Base-by-base conservation (phyloP, 1,140 invertebrate species). In the Drosophila nigromelanica region DNA sequence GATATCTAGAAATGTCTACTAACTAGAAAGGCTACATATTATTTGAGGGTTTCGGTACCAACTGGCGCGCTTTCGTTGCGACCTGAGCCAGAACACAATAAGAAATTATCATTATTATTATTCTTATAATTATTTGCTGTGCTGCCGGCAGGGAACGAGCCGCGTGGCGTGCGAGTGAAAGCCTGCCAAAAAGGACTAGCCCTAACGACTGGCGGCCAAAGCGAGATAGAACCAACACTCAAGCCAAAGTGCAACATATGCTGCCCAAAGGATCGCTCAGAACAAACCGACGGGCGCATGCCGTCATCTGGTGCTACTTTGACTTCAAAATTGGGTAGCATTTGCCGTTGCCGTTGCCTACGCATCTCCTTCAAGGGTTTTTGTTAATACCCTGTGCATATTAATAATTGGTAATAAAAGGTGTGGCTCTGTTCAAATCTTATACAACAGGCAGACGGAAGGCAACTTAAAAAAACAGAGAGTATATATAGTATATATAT, bases 291-390 rank as follows among this genome's bases (percentile, higher is more conserved):
- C 83, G 87, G 87, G 82, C 87, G 87, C 87, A 90, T 80, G 87
- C 87, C 87, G 87, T 90, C 87, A 90, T 90, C 82, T 90, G 87
- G 81, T 90, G 79, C 87, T 89, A 87, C 87, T 90, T 90, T 90
- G 87, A 90, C 87, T 90, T 89, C 48, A 50, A 90, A 87, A 87
- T 90, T 90, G 79, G 87, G 79, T 74, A 71, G 68, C 72, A 64
- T 78, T 78, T 74, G 66, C 64, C 59, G 71, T 62, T 73, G 27
- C 33, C 42, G 14, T 15, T 51, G 7, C 78, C 70, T 85, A 78
- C 67, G 18, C 47, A 60, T 45, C 70, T 82, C 47, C 70, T 72
- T 86, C 56, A 61, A 43, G 40, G 24, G 50, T 52, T 52, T 30
- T 45, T 33, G 42, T 70, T 24, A 35, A 35, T 35, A 35, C 33